These are phyloP conservation scores for Lepidurus arcticus DNA, from an alignment of 1,140 invertebrate species.

Conservation along the genomic window DNA sequence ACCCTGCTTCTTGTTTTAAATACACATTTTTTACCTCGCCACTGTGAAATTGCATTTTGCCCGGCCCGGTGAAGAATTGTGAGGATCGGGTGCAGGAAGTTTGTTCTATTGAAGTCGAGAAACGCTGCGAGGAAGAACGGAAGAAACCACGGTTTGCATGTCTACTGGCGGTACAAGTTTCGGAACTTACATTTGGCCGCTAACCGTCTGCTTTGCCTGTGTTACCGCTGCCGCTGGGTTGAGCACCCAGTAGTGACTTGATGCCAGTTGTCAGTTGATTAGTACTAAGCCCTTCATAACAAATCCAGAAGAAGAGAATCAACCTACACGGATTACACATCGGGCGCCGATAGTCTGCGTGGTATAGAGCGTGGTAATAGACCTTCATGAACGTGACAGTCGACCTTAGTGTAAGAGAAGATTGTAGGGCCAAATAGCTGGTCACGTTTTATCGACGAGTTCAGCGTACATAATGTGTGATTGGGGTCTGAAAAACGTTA, in stretches of 20 bases:
- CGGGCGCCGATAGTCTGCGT: neutral
- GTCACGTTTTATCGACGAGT: too few species aligned
- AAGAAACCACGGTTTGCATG: constrained; percentile 2
- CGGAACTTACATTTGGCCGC: neutral
- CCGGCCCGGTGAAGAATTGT: neutral
- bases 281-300: neutral
- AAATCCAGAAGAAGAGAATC: neutral
- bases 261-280: neutral
- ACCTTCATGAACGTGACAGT: too few species aligned
- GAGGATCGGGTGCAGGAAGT: neutral
- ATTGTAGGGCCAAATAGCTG: too few species aligned
- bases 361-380: too few species aligned
- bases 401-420: too few species aligned
- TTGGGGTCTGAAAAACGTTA: too few species aligned
- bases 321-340: neutral
- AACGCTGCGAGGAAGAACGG: neutral
- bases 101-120: neutral
- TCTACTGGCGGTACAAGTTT: neutral
- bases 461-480: too few species aligned
- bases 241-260: neutral
- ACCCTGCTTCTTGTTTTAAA: too few species aligned
- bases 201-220: constrained; percentile 7
- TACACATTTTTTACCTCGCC: too few species aligned
- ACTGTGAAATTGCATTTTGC: neutral
- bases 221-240: neutral